Evolutionary conservation across 2,888 invertebrate genomes (phyloP), one percentile per base, ranked within the genome.

Genomic region (Leucoma salicis): DNA sequence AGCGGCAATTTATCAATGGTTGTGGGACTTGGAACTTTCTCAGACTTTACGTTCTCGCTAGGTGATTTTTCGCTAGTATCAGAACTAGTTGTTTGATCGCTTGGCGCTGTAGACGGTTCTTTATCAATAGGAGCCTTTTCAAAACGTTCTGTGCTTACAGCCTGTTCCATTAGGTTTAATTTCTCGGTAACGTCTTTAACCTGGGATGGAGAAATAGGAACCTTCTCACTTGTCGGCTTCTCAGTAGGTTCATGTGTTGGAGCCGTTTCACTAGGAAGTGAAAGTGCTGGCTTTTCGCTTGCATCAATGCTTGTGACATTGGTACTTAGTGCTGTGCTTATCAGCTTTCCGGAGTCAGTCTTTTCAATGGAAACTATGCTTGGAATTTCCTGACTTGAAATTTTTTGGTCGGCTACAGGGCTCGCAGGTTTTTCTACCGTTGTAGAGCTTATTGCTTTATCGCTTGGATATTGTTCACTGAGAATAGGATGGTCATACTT

Each of bases 341-440:
- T 12, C 44, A 0, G 31, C 2, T 4, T 31, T 11, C 21, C 6
- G 8, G 7, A 3, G 8, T 3, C 8, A 13, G 14, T 29, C 11
- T 32, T 32, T 3, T 43, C 25, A 3, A 53, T 59, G 24, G 47
- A 40, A 34, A 54, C 54, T 16, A 52, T 52, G 39, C 60, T 65
- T 8, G 43, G 38, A 29, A 39, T 18, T 37, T 65, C 50, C 10
- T 52, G 34, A 12, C 37, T 39, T 1, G 25, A 2, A 44, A 32
- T 57, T 58, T 62, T 69, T 66, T 60, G 75, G n/a, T 36, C 33
- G 0, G 42, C 41, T 28, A 42, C 40, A 15, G 28, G 16, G 11
- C 31, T 39, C 0, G 16, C 39, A 7, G 32, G 42, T n/a, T 43
- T 40, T 3, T 31, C 33, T 11, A 35, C 35, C 4, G 2, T 16